Percentiles rank a stretch among this genome's conserved stretches.
These are phyloP conservation scores for Paragorgia papillata DNA, from an alignment of 92 coral and sea anemone genomes.

Conservation along the genomic window DNA sequence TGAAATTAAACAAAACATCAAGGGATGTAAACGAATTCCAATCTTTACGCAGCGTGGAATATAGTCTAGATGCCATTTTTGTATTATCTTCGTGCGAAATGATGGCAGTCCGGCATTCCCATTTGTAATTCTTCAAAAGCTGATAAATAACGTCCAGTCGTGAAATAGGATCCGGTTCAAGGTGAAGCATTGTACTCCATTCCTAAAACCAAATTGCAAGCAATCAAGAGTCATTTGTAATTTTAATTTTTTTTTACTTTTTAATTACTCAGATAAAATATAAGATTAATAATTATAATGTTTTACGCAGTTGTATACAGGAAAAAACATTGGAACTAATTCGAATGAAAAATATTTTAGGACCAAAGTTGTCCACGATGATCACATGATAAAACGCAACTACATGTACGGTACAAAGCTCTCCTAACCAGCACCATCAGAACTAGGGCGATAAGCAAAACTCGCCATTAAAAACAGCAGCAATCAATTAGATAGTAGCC, in stretches of 20 bases:
- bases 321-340: too few relatives aligned
- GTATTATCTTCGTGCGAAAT: constrained; percentile 1
- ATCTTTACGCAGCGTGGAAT: background rate
- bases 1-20: constrained; percentile 3
- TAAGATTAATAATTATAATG: too few relatives aligned
- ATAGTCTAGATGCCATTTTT: background rate
- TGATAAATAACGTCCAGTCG: background rate
- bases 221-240: background rate
- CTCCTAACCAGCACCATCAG: too few relatives aligned
- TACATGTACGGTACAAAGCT: too few relatives aligned
- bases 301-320: too few relatives aligned
- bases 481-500: too few relatives aligned
- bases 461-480: too few relatives aligned
- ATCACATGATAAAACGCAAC: too few relatives aligned
- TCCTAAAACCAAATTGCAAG: constrained; percentile 3
- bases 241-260: background rate
- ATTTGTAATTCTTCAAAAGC: constrained; percentile 12
- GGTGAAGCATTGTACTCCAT: background rate
- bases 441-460: too few relatives aligned
- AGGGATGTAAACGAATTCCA: background rate
- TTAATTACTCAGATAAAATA: too few relatives aligned
- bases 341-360: too few relatives aligned
- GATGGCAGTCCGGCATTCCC: constrained; percentile 17
- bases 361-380: too few relatives aligned
- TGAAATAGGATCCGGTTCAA: constrained; percentile 1